phyloP scores from a whole-genome alignment of 2,888 invertebrate species.

The Taphrorychus bicolor region DNA sequence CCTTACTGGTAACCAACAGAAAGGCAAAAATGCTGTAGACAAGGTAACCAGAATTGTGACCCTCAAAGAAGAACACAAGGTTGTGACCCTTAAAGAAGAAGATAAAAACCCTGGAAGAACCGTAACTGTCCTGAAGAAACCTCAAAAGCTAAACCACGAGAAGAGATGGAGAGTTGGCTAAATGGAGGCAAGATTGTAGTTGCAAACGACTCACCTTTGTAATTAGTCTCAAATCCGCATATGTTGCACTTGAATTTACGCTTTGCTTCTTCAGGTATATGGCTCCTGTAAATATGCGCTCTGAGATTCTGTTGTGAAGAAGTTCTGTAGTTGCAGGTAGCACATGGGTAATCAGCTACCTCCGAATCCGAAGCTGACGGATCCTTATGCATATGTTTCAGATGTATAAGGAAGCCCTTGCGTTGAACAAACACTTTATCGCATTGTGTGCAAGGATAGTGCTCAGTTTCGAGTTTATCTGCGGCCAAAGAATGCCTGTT shows the following conservation, averaged over 20 bases:
- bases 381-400: constrained; percentile 22
- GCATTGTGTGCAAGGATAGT: constrained; percentile 16
- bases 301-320: constrained; percentile 1
- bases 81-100: too few relatives aligned
- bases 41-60: too few relatives aligned
- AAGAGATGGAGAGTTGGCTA: too few relatives aligned
- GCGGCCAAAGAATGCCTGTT: constrained; percentile 6
- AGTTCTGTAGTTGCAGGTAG: constrained; percentile 13
- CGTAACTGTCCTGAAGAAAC: too few relatives aligned
- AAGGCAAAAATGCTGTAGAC: too few relatives aligned
- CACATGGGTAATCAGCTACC: constrained; percentile 12
- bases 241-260: constrained; percentile 17
- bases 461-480: background rate
- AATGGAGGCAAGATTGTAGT: too few relatives aligned
- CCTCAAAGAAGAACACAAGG: too few relatives aligned
- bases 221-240: constrained; percentile 12
- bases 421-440: constrained; percentile 16
- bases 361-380: background rate
- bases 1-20: too few relatives aligned
- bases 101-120: too few relatives aligned
- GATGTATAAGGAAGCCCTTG: constrained; percentile 12
- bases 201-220: constrained; percentile 8
- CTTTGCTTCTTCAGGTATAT: constrained; percentile 11
- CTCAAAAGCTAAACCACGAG: too few relatives aligned
- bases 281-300: constrained; percentile 15